Evolutionary conservation across 2,113 vertebrate species (phyloP).

Genomic region (Chunga burmeisteri): DNA sequence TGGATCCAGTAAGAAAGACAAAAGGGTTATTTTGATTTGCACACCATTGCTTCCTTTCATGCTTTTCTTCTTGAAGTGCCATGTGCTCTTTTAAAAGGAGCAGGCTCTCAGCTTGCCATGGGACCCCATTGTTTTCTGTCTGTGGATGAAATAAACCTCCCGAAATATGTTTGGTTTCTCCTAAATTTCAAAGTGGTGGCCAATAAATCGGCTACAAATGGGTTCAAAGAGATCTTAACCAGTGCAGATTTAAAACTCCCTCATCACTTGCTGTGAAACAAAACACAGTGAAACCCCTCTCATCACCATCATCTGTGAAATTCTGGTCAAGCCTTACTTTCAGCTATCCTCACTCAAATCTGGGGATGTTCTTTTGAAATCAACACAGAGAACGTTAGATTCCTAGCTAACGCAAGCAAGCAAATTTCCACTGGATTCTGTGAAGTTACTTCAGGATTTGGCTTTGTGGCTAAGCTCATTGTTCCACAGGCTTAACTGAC

Average conservation of each 20-base stretch:
- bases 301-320: background rate
- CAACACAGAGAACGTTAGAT: background rate
- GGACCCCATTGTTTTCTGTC: background rate
- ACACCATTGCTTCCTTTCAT: conserved; percentile 32
- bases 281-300: background rate
- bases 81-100: conserved; percentile 8
- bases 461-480: background rate
- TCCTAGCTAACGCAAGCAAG: background rate
- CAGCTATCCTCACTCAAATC: background rate
- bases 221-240: background rate
- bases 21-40: conserved; percentile 35
- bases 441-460: background rate
- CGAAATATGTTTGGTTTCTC: conserved; percentile 1
- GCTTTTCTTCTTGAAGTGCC: background rate
- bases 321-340: background rate
- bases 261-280: background rate
- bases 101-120: background rate
- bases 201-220: background rate
- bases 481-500: background rate
- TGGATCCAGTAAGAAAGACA: conserved; percentile 10
- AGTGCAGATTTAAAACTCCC: background rate
- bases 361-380: background rate
- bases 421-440: background rate
- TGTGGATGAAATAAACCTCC: background rate
- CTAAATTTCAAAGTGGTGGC: conserved; percentile 18